Percentiles rank a stretch among this genome's conserved stretches.
phyloP scores from a whole-genome alignment of 1,140 invertebrate genomes.

The Papilio glaucus region DNA sequence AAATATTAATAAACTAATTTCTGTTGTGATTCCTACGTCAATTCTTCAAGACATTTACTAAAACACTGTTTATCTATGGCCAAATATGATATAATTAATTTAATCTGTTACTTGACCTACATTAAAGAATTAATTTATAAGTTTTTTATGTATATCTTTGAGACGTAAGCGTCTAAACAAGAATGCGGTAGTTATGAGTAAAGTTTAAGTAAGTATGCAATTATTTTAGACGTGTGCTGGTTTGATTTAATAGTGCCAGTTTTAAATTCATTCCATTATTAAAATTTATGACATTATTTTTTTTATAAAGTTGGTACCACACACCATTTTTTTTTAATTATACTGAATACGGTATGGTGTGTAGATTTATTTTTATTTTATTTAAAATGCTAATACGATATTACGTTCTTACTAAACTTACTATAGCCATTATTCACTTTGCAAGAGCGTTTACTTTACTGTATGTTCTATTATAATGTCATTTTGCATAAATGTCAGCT shows the following conservation, averaged over 20 bases:
- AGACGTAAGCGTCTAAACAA: not conserved
- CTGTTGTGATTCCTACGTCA: not conserved
- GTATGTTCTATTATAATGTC: no score
- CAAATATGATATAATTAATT: not conserved
- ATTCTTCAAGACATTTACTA: not conserved
- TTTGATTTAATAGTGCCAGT: slow-evolving; percentile 12
- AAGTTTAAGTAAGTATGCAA: not conserved
- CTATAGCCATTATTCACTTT: not conserved
- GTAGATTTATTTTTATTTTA: no score
- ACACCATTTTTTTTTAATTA: no score
- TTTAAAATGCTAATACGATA: not conserved
- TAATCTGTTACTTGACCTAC: slow-evolving; percentile 21
- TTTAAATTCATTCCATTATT: not conserved
- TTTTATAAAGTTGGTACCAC: no score
- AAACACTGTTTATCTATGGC: not conserved
- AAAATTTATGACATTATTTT: no score
- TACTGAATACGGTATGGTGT: no score
- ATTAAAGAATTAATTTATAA: not conserved
- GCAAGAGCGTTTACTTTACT: no score
- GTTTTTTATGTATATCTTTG: slow-evolving; percentile 1
- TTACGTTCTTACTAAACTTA: not conserved
- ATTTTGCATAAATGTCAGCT: no score
- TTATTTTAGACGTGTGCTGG: not conserved
- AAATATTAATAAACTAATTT: no score
- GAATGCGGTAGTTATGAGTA: slow-evolving; percentile 11